Conservation (phyloP, 2,888 invertebrate species). For the Tuta absoluta region DNA sequence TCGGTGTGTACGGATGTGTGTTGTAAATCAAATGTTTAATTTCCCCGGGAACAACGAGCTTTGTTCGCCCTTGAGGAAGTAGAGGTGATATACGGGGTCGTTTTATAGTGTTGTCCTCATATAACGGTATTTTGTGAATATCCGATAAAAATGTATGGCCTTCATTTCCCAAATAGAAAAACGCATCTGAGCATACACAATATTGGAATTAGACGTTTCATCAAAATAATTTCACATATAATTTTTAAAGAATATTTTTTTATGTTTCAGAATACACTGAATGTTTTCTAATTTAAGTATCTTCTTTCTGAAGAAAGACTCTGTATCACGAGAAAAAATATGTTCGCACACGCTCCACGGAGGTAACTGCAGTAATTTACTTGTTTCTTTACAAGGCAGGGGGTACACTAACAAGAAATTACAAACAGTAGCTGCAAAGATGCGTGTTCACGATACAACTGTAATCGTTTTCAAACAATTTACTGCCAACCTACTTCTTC, state of each 20-base stretch:
- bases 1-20: slow-evolving; percentile 56
- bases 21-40: slow-evolving; percentile 74
- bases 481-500: background rate
- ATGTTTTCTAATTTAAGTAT: background rate
- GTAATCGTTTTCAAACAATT: background rate
- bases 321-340: slow-evolving; percentile 19
- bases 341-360: slow-evolving; percentile 22
- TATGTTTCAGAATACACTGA: background rate
- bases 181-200: background rate
- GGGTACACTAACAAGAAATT: slow-evolving; percentile 14
- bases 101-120: background rate
- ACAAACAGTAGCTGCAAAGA: slow-evolving; percentile 6
- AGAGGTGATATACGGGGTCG: slow-evolving; percentile 11
- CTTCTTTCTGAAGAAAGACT: too few species aligned
- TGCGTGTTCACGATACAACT: slow-evolving; percentile 6
- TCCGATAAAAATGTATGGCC: too few species aligned
- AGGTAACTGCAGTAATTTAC: slow-evolving; percentile 20
- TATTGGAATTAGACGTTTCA: too few species aligned
- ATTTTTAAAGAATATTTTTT: too few species aligned
- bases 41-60: slow-evolving; percentile 63
- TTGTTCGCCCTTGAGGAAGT: slow-evolving; percentile 43
- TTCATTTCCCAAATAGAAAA: background rate
- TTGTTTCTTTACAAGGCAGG: slow-evolving; percentile 16
- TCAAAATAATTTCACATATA: too few species aligned
- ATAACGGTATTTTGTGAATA: background rate